Evolutionary conservation across 2,797 vertebrate genomes (phyloP), one percentile per base, ranked within the genome.

Genomic region (Anas flavirostris): DNA sequence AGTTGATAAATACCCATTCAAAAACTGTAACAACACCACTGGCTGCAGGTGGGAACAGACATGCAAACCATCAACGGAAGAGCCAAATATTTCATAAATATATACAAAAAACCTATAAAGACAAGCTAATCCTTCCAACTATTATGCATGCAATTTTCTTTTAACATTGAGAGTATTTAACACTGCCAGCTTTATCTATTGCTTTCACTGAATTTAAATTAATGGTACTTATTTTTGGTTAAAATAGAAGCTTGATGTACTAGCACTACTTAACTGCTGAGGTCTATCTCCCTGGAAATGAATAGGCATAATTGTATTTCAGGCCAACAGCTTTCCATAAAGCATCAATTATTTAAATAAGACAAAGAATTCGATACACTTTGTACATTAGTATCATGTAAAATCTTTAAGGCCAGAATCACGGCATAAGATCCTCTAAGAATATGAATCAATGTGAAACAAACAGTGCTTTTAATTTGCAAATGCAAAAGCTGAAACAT

Each of bases 321-420:
- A 88, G 64, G 75, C 85, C 88, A 86, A 33, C 80, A 82, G 88
- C 63, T 69, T 94, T 89, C 69, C 67, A 94, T 86, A 94, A 94
- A 91, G 58, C 70, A 95, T 78, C 41, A 39, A 46, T 86, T 94
- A 89, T 90, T 90, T 16, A 82, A 93, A 62, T 78, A 90, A 94
- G 82, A 89, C 79, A 89, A 86, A 89, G 58, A 81, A 91, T 48
- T 90, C 41, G 2, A 91, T 90, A 86, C 29, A 53, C 19, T 73
- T 13, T 59, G 52, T 86, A 84, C 67, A 70, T 79, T 44, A 90
- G 41, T 35, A 93, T 73, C 67, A 76, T 59, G 63, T 48, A 77
- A 94, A 93, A 94, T 94, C 94, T 88, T 94, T 81, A 90, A 52
- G 66, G 73, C 26, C 85, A 88, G 46, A 96, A 91, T 81, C 60